phyloP scores from a whole-genome alignment of 2,113 vertebrate genomes.

The Pseudorasbora parva region DNA sequence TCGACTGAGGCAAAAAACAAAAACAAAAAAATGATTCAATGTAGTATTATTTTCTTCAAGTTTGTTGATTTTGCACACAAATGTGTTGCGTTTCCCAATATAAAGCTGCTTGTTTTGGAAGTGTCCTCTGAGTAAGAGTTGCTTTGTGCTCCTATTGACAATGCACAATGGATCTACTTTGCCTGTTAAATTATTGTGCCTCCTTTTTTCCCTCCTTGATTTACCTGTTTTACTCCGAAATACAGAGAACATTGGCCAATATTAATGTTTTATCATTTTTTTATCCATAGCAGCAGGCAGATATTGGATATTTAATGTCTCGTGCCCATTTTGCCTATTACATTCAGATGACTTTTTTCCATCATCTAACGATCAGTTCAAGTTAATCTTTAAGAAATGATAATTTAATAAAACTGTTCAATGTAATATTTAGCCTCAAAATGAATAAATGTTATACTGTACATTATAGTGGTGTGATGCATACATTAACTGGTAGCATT shows the following conservation, averaged over 20 bases:
- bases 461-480: not conserved
- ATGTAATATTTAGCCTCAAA: not conserved
- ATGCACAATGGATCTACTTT: not conserved
- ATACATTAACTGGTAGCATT: not conserved
- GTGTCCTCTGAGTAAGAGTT: not conserved
- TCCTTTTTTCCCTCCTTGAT: not conserved
- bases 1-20: no score
- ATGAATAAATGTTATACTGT: not conserved
- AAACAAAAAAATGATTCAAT: no score
- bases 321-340: not conserved
- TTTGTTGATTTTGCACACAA: not conserved
- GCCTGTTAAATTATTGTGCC: not conserved
- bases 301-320: not conserved
- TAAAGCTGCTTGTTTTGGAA: not conserved
- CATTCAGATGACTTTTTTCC: not conserved
- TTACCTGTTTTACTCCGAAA: not conserved
- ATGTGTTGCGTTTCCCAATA: not conserved
- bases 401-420: not conserved
- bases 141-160: not conserved
- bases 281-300: not conserved
- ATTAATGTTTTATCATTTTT: not conserved
- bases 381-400: not conserved
- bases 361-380: not conserved
- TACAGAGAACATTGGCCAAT: not conserved
- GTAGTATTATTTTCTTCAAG: no score